Conservation (phyloP, 2,113 vertebrate species). For the Microtus ochrogaster region DNA sequence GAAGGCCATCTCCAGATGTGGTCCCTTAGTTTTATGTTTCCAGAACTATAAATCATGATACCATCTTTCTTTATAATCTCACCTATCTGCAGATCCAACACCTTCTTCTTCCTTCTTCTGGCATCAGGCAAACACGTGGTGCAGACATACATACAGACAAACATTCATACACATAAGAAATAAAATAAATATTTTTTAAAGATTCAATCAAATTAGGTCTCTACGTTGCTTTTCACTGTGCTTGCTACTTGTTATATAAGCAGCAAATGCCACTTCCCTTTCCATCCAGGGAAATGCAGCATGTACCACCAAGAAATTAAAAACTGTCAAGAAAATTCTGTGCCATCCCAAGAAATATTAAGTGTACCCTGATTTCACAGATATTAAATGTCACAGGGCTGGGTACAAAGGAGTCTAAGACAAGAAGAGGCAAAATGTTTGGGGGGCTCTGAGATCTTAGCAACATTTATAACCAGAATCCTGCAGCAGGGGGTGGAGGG, state of each 20-base stretch:
- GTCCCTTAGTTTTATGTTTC: neutral
- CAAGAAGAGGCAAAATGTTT: neutral
- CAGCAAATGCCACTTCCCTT: neutral
- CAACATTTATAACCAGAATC: neutral
- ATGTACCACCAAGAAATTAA: neutral
- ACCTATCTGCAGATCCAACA: neutral
- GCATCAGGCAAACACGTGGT: neutral
- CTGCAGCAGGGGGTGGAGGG: too few species aligned
- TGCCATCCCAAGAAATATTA: neutral
- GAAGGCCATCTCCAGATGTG: neutral
- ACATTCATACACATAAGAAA: neutral
- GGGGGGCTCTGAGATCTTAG: neutral
- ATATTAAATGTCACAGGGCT: neutral
- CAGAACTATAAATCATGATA: neutral
- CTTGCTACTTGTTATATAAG: neutral
- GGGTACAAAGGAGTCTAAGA: neutral
- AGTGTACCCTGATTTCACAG: neutral
- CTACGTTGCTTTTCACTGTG: neutral
- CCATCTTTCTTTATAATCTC: neutral
- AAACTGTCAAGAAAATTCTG: constrained; percentile 3
- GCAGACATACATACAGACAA: neutral
- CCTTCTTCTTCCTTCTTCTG: neutral
- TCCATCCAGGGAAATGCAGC: neutral
- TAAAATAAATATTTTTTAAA: neutral
- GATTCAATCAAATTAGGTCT: neutral